Conservation (phyloP, 2,888 invertebrate genomes). For the Lasius fuliginosus region DNA sequence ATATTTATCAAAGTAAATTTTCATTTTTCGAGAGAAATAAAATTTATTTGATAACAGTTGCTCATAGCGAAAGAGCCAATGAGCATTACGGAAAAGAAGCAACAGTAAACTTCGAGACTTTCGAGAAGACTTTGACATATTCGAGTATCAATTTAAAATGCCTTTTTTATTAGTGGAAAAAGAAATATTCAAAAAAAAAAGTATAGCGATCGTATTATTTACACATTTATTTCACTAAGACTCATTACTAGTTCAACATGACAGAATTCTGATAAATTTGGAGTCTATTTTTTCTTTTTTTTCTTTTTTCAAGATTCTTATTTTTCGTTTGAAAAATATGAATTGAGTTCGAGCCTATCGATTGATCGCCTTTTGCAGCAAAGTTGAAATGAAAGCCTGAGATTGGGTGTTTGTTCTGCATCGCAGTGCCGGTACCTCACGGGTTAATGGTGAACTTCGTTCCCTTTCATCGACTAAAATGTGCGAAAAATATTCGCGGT, state of each 20-base stretch:
- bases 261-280: neutral
- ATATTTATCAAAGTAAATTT: too few relatives aligned
- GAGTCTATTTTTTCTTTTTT: neutral
- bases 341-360: conserved; percentile 18
- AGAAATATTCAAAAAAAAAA: too few relatives aligned
- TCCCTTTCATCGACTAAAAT: conserved; percentile 22
- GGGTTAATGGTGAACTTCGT: conserved; percentile 58
- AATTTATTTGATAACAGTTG: too few relatives aligned
- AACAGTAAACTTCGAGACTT: too few relatives aligned
- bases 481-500: conserved; percentile 9
- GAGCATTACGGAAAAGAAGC: too few relatives aligned
- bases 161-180: too few relatives aligned
- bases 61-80: too few relatives aligned
- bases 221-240: too few relatives aligned
- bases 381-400: conserved; percentile 41
- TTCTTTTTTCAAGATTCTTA: neutral
- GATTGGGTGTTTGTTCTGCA: conserved; percentile 43
- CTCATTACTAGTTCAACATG: neutral
- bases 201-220: too few relatives aligned
- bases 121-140: too few relatives aligned
- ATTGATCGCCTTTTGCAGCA: conserved; percentile 13
- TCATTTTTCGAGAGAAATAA: too few relatives aligned
- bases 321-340: neutral
- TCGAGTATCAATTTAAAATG: too few relatives aligned
- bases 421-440: conserved; percentile 66